Conservation (phyloP, 2,797 vertebrate genomes). For the Falco berigora region DNA sequence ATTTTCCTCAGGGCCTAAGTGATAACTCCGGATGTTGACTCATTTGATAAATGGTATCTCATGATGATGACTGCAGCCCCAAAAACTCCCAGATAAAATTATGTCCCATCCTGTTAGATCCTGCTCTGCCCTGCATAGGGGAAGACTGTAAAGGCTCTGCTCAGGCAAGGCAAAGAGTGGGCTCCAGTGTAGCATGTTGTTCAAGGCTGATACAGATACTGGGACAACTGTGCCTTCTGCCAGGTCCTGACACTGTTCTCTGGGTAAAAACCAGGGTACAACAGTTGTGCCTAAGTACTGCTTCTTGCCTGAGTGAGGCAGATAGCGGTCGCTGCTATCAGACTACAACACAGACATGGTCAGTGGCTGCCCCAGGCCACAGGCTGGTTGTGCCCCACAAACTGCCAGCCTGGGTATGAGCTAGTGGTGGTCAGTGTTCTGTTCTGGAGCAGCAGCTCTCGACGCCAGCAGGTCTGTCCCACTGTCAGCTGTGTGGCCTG, state of each 20-base stretch:
- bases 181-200: accelerated
- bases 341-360: background rate
- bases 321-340: background rate
- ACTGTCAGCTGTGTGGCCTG: background rate
- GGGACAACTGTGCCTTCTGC: background rate
- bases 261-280: background rate
- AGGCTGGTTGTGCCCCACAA: background rate
- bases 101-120: background rate
- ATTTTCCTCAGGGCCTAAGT: slow-evolving; percentile 9
- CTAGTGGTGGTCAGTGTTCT: background rate
- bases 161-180: background rate
- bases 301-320: background rate
- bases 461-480: background rate
- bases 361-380: background rate
- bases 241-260: background rate
- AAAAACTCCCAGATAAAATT: background rate
- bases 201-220: background rate
- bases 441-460: background rate
- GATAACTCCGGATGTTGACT: slow-evolving; percentile 35
- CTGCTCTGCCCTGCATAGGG: background rate
- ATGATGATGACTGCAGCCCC: slow-evolving; percentile 4
- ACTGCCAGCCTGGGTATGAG: background rate
- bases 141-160: background rate
- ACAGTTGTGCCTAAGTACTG: background rate
- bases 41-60: slow-evolving; percentile 33